Evolutionary conservation across 2,797 vertebrate species (phyloP).

Genomic region (Adrianichthys oophorus): DNA sequence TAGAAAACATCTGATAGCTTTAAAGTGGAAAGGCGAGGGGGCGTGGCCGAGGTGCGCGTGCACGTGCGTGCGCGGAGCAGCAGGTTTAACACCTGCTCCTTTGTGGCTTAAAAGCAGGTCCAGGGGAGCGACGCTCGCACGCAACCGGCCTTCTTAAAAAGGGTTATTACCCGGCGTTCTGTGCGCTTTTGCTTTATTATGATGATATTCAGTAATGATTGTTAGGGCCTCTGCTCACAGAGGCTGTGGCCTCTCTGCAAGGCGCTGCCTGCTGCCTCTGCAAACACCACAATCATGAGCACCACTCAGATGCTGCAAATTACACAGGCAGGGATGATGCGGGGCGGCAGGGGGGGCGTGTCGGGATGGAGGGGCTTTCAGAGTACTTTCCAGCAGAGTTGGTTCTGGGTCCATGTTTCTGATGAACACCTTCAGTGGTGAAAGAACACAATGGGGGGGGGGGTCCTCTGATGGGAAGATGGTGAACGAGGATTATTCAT

Average conservation of each 20-base stretch:
- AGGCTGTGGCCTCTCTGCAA: conserved; percentile 43
- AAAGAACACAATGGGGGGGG: conserved; percentile 4
- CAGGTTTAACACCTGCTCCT: conserved; percentile 87
- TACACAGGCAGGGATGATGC: conserved; percentile 45
- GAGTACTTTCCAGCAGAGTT: conserved; percentile 28
- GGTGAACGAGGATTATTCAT: conserved; percentile 9
- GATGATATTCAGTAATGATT: conserved; percentile 67
- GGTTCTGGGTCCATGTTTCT: conserved; percentile 23
- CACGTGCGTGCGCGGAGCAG: conserved; percentile 32
- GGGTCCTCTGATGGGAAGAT: conserved; percentile 16
- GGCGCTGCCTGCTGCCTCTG: conserved; percentile 30
- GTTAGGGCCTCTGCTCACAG: conserved; percentile 45
- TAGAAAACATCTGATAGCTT: conserved; percentile 67
- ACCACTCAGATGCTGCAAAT: conserved; percentile 73
- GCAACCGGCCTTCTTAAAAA: conserved; percentile 64
- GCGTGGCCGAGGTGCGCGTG: conserved; percentile 38
- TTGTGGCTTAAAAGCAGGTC: conserved; percentile 75
- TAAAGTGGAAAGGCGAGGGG: conserved; percentile 47
- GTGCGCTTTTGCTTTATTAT: conserved; percentile 63
- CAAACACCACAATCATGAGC: conserved; percentile 62
- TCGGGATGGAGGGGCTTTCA: neutral
- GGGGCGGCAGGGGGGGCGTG: conserved; percentile 28
- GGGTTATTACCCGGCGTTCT: conserved; percentile 82
- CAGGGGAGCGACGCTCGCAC: conserved; percentile 43
- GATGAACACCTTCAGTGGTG: neutral